Conservation (phyloP, 2,797 vertebrate species). For the Parauchenoglanis ngamensis region DNA sequence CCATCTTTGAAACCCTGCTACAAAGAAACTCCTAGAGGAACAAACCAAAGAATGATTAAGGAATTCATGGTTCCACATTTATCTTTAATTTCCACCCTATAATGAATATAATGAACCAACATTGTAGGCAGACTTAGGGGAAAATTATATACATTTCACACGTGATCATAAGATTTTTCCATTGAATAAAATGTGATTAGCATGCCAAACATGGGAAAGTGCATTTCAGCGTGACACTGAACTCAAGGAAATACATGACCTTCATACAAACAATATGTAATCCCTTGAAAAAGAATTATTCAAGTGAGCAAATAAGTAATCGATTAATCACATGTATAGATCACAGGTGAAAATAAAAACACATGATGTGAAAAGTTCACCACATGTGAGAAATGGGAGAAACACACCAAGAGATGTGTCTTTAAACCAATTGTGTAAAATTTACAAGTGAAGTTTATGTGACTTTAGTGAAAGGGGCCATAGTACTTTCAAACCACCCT, state of each 20-base stretch:
- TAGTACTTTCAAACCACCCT: slow-evolving; percentile 19
- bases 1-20: not conserved
- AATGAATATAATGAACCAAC: not conserved
- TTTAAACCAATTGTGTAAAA: not conserved
- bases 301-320: not conserved
- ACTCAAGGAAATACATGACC: not conserved
- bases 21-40: not conserved
- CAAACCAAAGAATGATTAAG: not conserved
- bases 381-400: not conserved
- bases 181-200: not conserved
- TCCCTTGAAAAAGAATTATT: not conserved
- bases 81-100: not conserved
- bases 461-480: not conserved
- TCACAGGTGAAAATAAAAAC: not conserved
- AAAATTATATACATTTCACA: not conserved
- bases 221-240: not conserved
- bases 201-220: not conserved
- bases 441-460: not conserved
- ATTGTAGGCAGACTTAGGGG: not conserved
- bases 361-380: not conserved
- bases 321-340: not conserved
- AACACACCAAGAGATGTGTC: not conserved
- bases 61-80: not conserved
- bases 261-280: not conserved
- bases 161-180: not conserved